A percentile compares a stretch with the other conserved stretches of the same genome.
Evolutionary conservation across 2,797 vertebrate genomes (phyloP).

Genomic region (Sarcoramphus papa): DNA sequence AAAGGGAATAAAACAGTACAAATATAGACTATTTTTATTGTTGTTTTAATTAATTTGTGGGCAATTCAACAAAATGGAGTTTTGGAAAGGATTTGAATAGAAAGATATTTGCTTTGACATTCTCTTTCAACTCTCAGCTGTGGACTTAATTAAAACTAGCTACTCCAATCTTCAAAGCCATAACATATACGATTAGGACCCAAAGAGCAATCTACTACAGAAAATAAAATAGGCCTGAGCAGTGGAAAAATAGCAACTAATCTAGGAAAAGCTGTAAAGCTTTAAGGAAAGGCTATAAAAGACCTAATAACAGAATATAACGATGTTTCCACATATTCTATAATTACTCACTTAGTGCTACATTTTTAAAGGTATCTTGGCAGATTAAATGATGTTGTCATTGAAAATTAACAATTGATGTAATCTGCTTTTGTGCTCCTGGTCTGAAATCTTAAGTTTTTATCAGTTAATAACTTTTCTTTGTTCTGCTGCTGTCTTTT

Average conservation of each 20-base stretch:
- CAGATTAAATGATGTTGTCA: not conserved
- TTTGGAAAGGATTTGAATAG: not conserved
- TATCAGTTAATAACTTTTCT: not conserved
- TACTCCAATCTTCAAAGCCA: not conserved
- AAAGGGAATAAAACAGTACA: not conserved
- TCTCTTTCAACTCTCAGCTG: not conserved
- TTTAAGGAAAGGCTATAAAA: not conserved
- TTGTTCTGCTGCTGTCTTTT: not conserved
- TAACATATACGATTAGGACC: not conserved
- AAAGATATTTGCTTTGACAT: not conserved
- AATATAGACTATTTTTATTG: not conserved
- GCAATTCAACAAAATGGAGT: not conserved
- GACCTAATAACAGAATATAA: not conserved
- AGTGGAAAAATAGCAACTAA: not conserved
- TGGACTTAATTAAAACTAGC: constrained; percentile 3
- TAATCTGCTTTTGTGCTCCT: not conserved
- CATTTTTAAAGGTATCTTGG: not conserved
- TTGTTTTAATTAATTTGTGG: not conserved
- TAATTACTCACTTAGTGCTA: not conserved
- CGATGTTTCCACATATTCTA: not conserved
- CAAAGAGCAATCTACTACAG: not conserved
- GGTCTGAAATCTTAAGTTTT: not conserved
- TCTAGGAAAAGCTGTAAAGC: not conserved
- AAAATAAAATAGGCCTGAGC: not conserved
- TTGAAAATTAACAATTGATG: not conserved